Conservation (phyloP, 2,797 vertebrate genomes). For the Catostomus latipinnis region DNA sequence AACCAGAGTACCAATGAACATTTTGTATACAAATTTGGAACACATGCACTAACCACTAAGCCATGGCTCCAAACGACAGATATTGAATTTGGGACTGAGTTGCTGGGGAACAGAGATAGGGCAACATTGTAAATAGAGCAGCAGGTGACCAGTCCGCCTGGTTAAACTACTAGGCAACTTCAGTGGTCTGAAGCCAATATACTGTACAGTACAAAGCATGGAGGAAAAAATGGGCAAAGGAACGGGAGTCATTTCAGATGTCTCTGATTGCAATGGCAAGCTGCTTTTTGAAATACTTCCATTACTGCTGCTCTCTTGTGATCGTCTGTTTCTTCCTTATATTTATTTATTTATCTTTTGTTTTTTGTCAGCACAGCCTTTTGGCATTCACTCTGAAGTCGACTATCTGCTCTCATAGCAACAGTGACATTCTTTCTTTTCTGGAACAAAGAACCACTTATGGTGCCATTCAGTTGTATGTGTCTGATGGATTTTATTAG, state of each 20-base stretch:
- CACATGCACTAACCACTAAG: neutral
- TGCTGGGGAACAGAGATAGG: conserved; percentile 17
- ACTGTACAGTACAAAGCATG: conserved; percentile 54
- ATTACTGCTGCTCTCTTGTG: conserved; percentile 7
- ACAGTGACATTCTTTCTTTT: conserved; percentile 37
- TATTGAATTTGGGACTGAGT: conserved; percentile 39
- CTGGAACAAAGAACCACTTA: conserved; percentile 10
- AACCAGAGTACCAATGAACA: too few relatives aligned
- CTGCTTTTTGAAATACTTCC: conserved; percentile 32
- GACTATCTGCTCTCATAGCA: conserved; percentile 35
- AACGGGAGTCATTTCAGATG: conserved; percentile 61
- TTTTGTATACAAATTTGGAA: neutral
- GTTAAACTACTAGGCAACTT: conserved; percentile 44
- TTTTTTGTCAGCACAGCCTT: neutral
- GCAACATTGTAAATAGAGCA: conserved; percentile 41
- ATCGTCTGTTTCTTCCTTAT: neutral
- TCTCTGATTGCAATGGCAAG: conserved; percentile 63
- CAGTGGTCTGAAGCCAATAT: conserved; percentile 45
- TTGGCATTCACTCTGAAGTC: conserved; percentile 37
- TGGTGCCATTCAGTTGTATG: conserved; percentile 23
- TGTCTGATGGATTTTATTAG: neutral
- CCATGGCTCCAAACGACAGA: neutral
- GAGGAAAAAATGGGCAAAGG: conserved; percentile 38
- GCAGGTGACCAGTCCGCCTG: conserved; percentile 64
- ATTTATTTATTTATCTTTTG: neutral